Conservation (phyloP, 1,140 invertebrate species). For the Drosophila pectinifera region DNA sequence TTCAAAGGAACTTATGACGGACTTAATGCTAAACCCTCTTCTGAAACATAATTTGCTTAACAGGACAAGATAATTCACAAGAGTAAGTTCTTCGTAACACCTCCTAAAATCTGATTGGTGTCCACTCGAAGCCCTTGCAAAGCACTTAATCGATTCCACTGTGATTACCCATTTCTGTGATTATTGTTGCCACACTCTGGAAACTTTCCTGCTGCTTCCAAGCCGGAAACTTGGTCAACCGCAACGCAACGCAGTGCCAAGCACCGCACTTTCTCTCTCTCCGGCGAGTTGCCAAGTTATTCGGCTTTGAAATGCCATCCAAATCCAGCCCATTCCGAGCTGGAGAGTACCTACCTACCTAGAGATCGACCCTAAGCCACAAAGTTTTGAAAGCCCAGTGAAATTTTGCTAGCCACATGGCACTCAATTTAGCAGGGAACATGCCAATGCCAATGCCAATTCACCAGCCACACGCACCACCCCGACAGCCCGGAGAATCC, state of each 20-base stretch:
- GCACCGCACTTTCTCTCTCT: conserved; percentile 2
- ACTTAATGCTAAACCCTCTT: neutral
- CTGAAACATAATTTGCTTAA: no score
- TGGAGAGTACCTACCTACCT: conserved; percentile 16
- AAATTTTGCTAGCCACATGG: conserved; percentile 72
- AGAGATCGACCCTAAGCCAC: conserved; percentile 42
- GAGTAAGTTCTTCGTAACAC: neutral
- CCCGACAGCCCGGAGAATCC: neutral
- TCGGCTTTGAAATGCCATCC: conserved; percentile 29
- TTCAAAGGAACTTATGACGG: no score
- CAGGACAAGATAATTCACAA: no score
- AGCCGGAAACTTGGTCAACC: conserved; percentile 23
- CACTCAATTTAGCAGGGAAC: conserved; percentile 76
- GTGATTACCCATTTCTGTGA: conserved; percentile 51
- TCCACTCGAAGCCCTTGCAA: conserved; percentile 1
- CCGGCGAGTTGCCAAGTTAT: conserved; percentile 22
- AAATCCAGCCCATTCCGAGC: conserved; percentile 16
- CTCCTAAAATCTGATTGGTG: neutral
- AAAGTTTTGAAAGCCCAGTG: conserved; percentile 81
- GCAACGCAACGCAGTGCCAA: conserved; percentile 17
- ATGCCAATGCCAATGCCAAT: conserved; percentile 46
- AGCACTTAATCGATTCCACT: conserved; percentile 32
- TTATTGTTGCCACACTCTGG: conserved; percentile 42
- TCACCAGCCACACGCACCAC: conserved; percentile 27
- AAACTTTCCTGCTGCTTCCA: conserved; percentile 1